Base-by-base conservation (phyloP, 2,113 vertebrate species). In the Phrynosoma blainvillii region DNA sequence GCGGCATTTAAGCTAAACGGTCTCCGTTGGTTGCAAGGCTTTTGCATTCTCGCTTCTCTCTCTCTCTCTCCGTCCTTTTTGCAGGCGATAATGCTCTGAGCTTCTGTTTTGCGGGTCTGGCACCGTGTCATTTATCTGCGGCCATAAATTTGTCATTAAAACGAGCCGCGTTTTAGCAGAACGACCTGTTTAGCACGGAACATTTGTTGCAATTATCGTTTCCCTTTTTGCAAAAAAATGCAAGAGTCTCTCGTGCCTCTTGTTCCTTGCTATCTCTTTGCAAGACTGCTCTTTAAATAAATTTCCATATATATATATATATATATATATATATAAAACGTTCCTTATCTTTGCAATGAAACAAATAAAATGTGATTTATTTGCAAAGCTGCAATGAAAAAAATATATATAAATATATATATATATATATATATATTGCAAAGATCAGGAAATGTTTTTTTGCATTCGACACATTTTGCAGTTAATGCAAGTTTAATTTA, bases 221-320 rank as follows among this genome's bases (percentile, higher is more conserved):
- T 36, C 2, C 36, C 36, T 36, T 36, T 36, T 36, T 36, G 36
- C 36, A 65, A 65, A 65, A 20, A 92, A 92, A 92, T 93, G 93
- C 93, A 93, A 92, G 94, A 91, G 92, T 92, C 89, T 93, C 87
- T 88, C 71, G 68, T 92, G 95, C 92, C 94, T 91, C 74, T 2
- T 32, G 47, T 75, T 93, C 91, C 90, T 88, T 84, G 91, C 88
- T 54, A 21, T 32, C 85, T 90, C 89, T 52, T 54, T 2, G 12
- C 66, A 13, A 36, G 36, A 36, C 36, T 36, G 36, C 36, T 36
- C 36, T 36, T 36, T 36, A 36, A 36, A 36, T 36, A 36, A 36
- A 36, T 36, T 36, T 36, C 36, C 36, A 36, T 36, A 36, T 2
- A 36, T 36, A 36, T 36, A 36, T 36, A 36, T 36, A 36, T 36